Percentiles rank a stretch among this genome's conserved stretches.
These are phyloP conservation scores for Gonocerus acuteangulatus DNA, from an alignment of 2,888 invertebrate species.

Conservation along the genomic window DNA sequence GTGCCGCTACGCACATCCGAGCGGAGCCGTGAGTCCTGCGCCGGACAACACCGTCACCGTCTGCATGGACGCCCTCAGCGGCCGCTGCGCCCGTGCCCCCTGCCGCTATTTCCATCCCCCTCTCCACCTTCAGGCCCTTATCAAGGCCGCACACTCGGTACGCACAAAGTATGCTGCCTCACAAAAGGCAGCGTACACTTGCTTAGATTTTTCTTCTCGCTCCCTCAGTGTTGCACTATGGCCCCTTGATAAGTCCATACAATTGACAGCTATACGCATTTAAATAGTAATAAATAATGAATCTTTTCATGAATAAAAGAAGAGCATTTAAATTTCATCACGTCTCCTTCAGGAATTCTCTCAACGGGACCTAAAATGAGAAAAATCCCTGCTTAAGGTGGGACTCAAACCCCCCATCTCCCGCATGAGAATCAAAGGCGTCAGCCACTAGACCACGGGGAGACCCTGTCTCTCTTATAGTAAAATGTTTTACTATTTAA, in stretches of 20 bases:
- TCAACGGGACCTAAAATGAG: too few species aligned
- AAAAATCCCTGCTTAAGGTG: too few species aligned
- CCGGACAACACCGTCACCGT: conserved; percentile 98
- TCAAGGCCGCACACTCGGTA: conserved; percentile 63
- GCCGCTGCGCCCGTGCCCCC: conserved; percentile 97
- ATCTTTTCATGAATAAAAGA: too few species aligned
- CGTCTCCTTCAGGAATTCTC: too few species aligned
- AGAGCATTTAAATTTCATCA: too few species aligned
- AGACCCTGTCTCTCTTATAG: too few species aligned
- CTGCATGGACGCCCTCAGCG: conserved; percentile 99
- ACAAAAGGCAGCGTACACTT: conserved; percentile 13
- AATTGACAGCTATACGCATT: background rate
- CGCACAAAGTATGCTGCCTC: background rate
- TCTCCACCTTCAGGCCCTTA: conserved; percentile 98
- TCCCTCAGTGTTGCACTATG: conserved; percentile 28
- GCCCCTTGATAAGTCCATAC: background rate
- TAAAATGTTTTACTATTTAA: too few species aligned
- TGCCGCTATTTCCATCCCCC: conserved; percentile 99
- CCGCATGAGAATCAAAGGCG: too few species aligned
- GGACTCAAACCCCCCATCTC: too few species aligned
- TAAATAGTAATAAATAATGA: too few species aligned
- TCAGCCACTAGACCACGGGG: too few species aligned
- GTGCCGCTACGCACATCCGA: conserved; percentile 98
- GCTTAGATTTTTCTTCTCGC: conserved; percentile 35
- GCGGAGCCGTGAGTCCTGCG: conserved; percentile 84